Evolutionary conservation across 2,888 invertebrate genomes (phyloP).

Genomic region (Aspidiotus rigidus): DNA sequence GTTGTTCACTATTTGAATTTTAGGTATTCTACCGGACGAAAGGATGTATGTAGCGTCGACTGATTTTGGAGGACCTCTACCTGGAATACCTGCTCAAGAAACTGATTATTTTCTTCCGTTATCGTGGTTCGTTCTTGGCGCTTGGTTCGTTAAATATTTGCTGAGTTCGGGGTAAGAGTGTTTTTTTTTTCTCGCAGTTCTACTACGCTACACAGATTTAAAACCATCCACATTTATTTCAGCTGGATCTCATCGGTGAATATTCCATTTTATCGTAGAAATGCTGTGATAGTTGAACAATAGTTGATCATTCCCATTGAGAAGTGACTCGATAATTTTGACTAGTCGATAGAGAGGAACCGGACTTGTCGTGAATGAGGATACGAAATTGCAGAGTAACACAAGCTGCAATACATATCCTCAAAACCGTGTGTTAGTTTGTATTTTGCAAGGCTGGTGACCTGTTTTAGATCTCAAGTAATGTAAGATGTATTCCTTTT

Average conservation of each 20-base stretch:
- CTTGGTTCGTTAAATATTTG: constrained; percentile 25
- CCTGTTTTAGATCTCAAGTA: too few relatives aligned
- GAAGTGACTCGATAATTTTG: too few relatives aligned
- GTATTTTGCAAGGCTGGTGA: too few relatives aligned
- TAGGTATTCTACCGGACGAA: constrained; percentile 38
- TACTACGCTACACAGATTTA: too few relatives aligned
- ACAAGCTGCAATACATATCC: too few relatives aligned
- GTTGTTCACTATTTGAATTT: not conserved
- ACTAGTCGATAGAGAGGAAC: too few relatives aligned
- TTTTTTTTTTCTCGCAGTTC: not conserved
- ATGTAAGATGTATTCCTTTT: too few relatives aligned
- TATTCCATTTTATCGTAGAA: constrained; percentile 23
- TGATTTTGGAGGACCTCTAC: constrained; percentile 71
- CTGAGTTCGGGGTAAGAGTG: constrained; percentile 6
- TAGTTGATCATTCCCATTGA: too few relatives aligned
- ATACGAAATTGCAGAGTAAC: too few relatives aligned
- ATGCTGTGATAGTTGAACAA: not conserved
- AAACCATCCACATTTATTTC: not conserved
- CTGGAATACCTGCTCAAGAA: constrained; percentile 63
- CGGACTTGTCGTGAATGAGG: too few relatives aligned
- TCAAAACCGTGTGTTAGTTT: too few relatives aligned
- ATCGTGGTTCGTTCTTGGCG: constrained; percentile 23
- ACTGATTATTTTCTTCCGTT: constrained; percentile 59
- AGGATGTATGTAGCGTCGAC: constrained; percentile 61
- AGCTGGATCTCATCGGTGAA: constrained; percentile 20